Evolutionary conservation across 2,888 invertebrate genomes (phyloP).

Genomic region (Trichogramma evanescens): DNA sequence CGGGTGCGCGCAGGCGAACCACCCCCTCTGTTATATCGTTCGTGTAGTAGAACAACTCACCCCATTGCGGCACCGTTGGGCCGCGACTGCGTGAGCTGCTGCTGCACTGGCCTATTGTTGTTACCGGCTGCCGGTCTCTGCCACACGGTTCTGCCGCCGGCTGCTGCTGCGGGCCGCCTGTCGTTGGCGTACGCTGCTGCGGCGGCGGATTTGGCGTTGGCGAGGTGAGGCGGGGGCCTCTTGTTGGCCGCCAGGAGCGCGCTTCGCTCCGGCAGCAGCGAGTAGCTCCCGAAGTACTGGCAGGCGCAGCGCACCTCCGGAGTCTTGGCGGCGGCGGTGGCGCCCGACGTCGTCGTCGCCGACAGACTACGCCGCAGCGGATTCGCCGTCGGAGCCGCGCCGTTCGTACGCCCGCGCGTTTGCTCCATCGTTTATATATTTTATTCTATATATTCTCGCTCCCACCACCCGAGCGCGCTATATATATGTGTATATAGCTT

Average conservation of each 20-base stretch:
- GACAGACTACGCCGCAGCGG: background rate
- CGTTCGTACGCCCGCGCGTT: background rate
- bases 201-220: too few species aligned
- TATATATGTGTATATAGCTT: too few species aligned
- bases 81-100: too few species aligned
- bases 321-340: slow-evolving; percentile 27
- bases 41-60: too few species aligned
- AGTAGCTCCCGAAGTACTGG: slow-evolving; percentile 77
- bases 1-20: too few species aligned
- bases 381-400: background rate
- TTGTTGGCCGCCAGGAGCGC: slow-evolving; percentile 51
- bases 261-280: slow-evolving; percentile 67
- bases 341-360: background rate
- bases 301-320: slow-evolving; percentile 76
- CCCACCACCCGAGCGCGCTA: too few species aligned
- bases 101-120: background rate
- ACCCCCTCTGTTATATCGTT: too few species aligned
- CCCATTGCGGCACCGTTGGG: too few species aligned
- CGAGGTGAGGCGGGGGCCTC: slow-evolving; percentile 20
- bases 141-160: too few species aligned
- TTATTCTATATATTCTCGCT: background rate
- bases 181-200: too few species aligned
- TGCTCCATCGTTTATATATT: background rate
- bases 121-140: too few species aligned
- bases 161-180: too few species aligned